These are phyloP conservation scores for Cydia strobilella DNA, from an alignment of 1,140 invertebrate genomes.

Conservation along the genomic window DNA sequence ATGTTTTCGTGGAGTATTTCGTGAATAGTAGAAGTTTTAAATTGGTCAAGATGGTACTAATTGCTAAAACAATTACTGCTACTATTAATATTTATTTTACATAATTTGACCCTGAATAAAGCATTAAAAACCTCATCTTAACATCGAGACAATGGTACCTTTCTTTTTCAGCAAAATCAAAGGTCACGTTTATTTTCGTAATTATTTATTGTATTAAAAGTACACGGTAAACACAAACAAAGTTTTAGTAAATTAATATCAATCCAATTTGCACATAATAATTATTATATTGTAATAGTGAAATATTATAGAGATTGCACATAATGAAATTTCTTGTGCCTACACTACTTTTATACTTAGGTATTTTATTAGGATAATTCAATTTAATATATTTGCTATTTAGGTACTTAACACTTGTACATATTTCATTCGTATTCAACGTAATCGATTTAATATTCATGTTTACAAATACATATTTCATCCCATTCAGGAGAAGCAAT, in stretches of 20 bases:
- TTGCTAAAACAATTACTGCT: too few relatives aligned
- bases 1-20: too few relatives aligned
- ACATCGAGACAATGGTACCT: too few relatives aligned
- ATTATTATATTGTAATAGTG: conserved; percentile 39
- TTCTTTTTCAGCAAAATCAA: background rate
- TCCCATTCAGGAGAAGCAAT: conserved; percentile 13
- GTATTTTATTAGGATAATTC: conserved; percentile 60
- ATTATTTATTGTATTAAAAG: background rate
- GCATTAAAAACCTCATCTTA: too few relatives aligned
- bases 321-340: conserved; percentile 75
- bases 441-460: conserved; percentile 26
- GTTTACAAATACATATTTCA: conserved; percentile 31
- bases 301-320: conserved; percentile 59
- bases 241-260: conserved; percentile 15
- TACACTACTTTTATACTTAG: conserved; percentile 73
- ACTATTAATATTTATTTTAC: too few relatives aligned
- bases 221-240: background rate
- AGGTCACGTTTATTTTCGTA: background rate
- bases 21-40: too few relatives aligned
- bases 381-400: conserved; percentile 44
- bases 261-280: conserved; percentile 34
- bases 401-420: conserved; percentile 46
- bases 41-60: too few relatives aligned
- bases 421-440: conserved; percentile 40
- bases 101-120: too few relatives aligned